Evolutionary conservation across 2,888 invertebrate genomes (phyloP), one percentile per base, ranked within the genome.

Genomic region (Brachypalpus laphriformis): DNA sequence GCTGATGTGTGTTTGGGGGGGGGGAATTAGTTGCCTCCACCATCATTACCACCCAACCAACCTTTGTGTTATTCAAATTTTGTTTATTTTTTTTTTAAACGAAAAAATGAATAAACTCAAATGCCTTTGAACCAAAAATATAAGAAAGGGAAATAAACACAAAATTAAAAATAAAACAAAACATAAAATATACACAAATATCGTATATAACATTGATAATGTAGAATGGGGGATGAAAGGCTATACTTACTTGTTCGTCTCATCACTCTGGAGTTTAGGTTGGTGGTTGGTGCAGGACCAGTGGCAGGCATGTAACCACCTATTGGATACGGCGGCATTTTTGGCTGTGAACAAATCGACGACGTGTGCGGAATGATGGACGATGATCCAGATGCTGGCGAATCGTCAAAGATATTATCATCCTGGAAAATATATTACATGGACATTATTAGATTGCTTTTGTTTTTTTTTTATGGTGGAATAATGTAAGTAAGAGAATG

Each of bases 231-330:
- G 22, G n/a, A 45, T 3, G 18, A n/a, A 37, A 40, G 59, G 37
- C 7, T 25, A 18, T 87, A 91, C 92, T 92, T 88, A 92, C 92
- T 92, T 91, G 92, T 92, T 89, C 92, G 90, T 88, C 91, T 89
- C 68, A 91, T 89, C 72, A 90, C 88, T 86, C 90, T 90, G 76
- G 90, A 89, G 83, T 89, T 89, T 40, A 88, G 57, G 66, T 76
- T 82, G 78, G 75, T 70, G 61, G 87, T 81, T 63, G 82, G 70
- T 82, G 88, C 47, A 72, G 87, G 88, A 80, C 87, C 87, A 71
- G 88, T 87, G 74, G 88, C 88, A 72, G 86, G 80, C 88, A 90
- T 90, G 75, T 91, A 91, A 47, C 91, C 91, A 31, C 91, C 90
- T 34, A 90, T 89, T 61, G 91, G 91, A 88, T 92, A 92, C 22